These are phyloP conservation scores for Gadus chalcogrammus DNA, from an alignment of 2,113 vertebrate genomes.

Conservation along the genomic window DNA sequence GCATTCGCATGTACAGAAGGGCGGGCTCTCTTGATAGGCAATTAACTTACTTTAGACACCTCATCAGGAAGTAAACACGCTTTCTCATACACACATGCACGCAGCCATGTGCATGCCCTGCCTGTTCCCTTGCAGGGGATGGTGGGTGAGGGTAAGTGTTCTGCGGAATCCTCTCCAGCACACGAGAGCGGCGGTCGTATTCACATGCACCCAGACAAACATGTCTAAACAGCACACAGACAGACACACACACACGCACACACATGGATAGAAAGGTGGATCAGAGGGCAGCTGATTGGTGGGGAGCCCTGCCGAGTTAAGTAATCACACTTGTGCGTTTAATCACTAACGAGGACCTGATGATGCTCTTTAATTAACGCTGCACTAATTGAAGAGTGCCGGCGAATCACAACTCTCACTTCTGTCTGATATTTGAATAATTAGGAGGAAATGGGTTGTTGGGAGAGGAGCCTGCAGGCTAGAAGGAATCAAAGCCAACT, in stretches of 20 bases:
- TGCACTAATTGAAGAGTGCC: conserved; percentile 69
- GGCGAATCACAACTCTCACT: conserved; percentile 78
- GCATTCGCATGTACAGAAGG: conserved; percentile 29
- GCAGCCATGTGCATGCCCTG: conserved; percentile 4
- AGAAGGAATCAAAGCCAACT: conserved; percentile 14
- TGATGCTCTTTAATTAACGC: conserved; percentile 89
- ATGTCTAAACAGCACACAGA: neutral
- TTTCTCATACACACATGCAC: conserved; percentile 26
- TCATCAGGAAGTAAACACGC: conserved; percentile 61
- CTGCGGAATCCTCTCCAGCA: conserved; percentile 39
- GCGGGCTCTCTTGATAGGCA: conserved; percentile 37
- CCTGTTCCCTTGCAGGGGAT: conserved; percentile 46
- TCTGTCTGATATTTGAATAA: conserved; percentile 76
- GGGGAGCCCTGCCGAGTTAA: conserved; percentile 83
- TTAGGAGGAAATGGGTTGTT: conserved; percentile 56
- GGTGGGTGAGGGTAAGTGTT: conserved; percentile 54
- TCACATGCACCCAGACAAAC: conserved; percentile 35
- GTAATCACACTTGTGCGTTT: conserved; percentile 88
- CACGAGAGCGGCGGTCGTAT: conserved; percentile 43
- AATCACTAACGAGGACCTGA: conserved; percentile 91
- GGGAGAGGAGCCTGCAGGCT: conserved; percentile 36
- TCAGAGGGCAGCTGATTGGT: conserved; percentile 81
- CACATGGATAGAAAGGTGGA: conserved; percentile 19
- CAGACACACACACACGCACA: conserved; percentile 6
- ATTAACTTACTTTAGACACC: conserved; percentile 71